phyloP scores from a whole-genome alignment of 2,797 vertebrate genomes.

The Myotis findleyi region DNA sequence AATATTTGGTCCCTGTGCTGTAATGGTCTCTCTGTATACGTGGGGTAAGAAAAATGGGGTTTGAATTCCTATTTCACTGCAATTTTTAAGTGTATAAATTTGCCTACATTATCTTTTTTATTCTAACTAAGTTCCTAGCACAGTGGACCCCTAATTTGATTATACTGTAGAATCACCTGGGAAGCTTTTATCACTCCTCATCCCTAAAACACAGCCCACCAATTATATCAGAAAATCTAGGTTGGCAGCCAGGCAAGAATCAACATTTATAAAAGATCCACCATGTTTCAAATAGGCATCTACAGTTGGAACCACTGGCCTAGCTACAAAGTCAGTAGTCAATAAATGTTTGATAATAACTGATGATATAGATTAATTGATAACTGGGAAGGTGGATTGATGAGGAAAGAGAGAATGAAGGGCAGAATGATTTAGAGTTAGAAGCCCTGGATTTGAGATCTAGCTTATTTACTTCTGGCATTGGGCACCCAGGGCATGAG shows the following conservation, averaged over 20 bases:
- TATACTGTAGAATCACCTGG: background rate
- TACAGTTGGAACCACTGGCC: background rate
- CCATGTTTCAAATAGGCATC: background rate
- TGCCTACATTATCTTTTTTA: background rate
- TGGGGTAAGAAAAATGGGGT: background rate
- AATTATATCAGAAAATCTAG: background rate
- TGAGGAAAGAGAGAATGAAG: background rate
- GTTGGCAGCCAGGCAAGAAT: background rate
- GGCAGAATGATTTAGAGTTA: background rate
- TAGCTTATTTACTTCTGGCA: background rate
- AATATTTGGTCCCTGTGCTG: background rate
- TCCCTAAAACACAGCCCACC: background rate
- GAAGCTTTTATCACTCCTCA: background rate
- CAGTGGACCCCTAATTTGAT: background rate
- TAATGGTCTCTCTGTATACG: background rate
- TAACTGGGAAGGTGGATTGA: background rate
- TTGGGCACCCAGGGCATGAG: background rate
- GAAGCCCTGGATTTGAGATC: background rate
- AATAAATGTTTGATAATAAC: background rate
- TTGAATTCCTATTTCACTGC: background rate
- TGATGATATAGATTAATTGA: background rate
- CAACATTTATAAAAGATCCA: background rate
- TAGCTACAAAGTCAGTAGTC: background rate
- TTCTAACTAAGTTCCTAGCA: background rate
- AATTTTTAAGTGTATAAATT: background rate